Base-by-base conservation (phyloP, 2,888 invertebrate genomes). In the Diadegma fenestrale region DNA sequence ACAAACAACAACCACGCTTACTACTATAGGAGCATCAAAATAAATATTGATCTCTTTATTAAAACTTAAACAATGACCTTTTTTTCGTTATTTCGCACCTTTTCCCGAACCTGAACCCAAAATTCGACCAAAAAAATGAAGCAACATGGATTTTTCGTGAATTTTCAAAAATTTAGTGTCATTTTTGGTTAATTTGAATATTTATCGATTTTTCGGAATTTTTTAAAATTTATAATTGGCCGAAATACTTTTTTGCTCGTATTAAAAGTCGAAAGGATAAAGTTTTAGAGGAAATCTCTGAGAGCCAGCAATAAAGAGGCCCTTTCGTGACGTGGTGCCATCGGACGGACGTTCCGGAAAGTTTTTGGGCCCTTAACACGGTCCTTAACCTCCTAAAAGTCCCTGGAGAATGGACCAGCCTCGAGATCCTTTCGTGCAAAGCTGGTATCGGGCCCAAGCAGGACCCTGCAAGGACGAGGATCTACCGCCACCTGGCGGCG, bases 31-130 rank as follows among this genome's bases (percentile, higher is more conserved):
- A 94, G 92, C 87, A 93, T 93, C 93, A 75, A 93, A 93, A 94
- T 94, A 94, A 93, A 93, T 90, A 91, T 92, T 93, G 93, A 94
- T 94, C 94, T 94, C 93, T 92, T 92, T 88, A 89, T 91, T 86
- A 86, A 91, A 90, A 91, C 88, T 87, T 87, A 88, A 85, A 86
- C 80, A 88, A 79, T 17, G 41, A 61, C 71, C 30, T 45, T 17
- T 68, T 48, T n/a, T 54, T 45, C 33, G 5, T 78, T 85, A 73
- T 88, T 80, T 77, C 87, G 88, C 58, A 86, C 89, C 12, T 73
- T 43, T 19, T 41, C 41, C 78, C 51, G 14, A n/a, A 64, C 73
- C 72, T 45, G 14, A 33, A n/a, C 51, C 58, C n/a, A 6, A 5
- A 19, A 73, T 26, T 73, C 0, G 17, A 2, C 8, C 1, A 14